Evolutionary conservation across 2,113 vertebrate genomes (phyloP).

Genomic region (Indri indri): DNA sequence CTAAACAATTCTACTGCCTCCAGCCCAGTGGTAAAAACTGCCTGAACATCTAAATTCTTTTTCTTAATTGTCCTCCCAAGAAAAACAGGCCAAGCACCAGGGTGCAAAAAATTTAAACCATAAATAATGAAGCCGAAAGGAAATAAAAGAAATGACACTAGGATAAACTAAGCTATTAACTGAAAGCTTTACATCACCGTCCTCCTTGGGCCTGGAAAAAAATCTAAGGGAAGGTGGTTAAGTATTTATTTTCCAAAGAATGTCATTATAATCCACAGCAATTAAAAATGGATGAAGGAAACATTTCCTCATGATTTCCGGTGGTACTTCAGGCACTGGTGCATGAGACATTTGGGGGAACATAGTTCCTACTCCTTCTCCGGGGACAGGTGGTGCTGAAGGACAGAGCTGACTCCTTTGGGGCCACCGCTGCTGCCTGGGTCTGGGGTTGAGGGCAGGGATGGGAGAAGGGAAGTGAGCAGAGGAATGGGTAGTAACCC

Average conservation of each 20-base stretch:
- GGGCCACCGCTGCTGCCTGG: not conserved
- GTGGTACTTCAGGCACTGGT: conserved; percentile 38
- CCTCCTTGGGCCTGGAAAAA: conserved; percentile 69
- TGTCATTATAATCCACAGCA: conserved; percentile 79
- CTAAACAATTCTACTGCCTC: conserved; percentile 35
- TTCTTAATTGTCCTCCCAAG: conserved; percentile 84
- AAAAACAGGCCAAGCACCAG: conserved; percentile 78
- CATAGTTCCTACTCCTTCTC: conserved; percentile 57
- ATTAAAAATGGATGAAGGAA: conserved; percentile 87
- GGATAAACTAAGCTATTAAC: conserved; percentile 85
- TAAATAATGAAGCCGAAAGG: conserved; percentile 80
- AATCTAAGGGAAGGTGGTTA: conserved; percentile 75
- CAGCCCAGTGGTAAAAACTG: conserved; percentile 50
- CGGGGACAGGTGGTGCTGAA: conserved; percentile 11
- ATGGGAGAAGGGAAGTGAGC: not conserved
- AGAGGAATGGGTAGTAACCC: not conserved
- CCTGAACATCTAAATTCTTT: conserved; percentile 78
- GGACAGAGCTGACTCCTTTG: conserved; percentile 10
- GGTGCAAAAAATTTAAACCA: conserved; percentile 82
- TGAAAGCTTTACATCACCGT: conserved; percentile 67
- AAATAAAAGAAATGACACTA: conserved; percentile 82
- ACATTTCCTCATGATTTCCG: conserved; percentile 49
- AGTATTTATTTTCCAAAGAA: conserved; percentile 84
- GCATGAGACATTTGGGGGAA: conserved; percentile 53
- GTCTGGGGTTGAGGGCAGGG: not conserved